Conservation (phyloP, 1,140 invertebrate species). For the Epicauta chinensis region DNA sequence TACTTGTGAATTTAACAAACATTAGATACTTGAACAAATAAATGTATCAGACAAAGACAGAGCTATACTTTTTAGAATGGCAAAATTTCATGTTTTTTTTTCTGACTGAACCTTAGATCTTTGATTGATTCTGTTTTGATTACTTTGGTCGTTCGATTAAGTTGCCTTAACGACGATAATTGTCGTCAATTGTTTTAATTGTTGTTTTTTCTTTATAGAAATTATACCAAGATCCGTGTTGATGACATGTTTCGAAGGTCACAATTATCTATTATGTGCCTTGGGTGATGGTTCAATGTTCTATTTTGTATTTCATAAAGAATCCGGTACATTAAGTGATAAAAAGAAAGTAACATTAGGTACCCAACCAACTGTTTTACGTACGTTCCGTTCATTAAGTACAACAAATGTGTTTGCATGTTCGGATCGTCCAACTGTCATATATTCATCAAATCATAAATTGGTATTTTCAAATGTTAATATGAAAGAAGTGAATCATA, state of each 20-base stretch:
- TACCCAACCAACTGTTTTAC: conserved; percentile 91
- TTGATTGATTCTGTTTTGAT: too few relatives aligned
- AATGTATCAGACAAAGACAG: too few relatives aligned
- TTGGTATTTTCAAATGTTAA: conserved; percentile 99
- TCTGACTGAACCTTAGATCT: too few relatives aligned
- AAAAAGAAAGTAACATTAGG: conserved; percentile 92
- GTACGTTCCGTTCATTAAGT: conserved; percentile 83
- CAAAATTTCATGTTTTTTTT: too few relatives aligned
- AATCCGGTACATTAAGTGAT: conserved; percentile 65
- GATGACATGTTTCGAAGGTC: conserved; percentile 89
- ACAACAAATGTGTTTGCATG: conserved; percentile 98
- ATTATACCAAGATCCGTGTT: conserved; percentile 94
- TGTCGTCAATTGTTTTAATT: neutral
- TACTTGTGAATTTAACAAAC: too few relatives aligned
- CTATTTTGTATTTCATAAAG: conserved; percentile 82
- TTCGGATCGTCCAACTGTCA: conserved; percentile 96
- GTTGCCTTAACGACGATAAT: neutral
- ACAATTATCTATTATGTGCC: conserved; percentile 86
- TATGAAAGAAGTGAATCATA: conserved; percentile 95
- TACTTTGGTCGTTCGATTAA: too few relatives aligned
- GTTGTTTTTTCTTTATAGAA: conserved; percentile 54
- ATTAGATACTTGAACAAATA: too few relatives aligned
- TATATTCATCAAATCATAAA: conserved; percentile 98
- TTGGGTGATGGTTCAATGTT: conserved; percentile 97
- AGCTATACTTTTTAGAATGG: too few relatives aligned